Evolutionary conservation across 37 sponge, comb jelly and placozoan species (phyloP), one percentile per base, ranked within the genome.

Genomic region (Theonella swinhoei): DNA sequence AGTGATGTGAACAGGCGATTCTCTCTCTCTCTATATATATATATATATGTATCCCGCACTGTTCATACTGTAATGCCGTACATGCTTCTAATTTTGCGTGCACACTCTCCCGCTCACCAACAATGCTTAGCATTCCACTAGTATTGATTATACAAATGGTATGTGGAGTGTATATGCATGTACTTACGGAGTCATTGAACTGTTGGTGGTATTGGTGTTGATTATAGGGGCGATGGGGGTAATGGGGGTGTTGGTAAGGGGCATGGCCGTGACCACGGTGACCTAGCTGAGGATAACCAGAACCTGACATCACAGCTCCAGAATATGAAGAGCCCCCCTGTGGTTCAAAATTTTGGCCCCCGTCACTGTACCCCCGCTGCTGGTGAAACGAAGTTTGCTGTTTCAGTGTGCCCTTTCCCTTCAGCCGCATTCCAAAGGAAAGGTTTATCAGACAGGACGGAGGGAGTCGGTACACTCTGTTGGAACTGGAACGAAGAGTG

Each of bases 391-490:
- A 17, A 7, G 11, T 14, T 47, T 47, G 54, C 9, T 61, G 33
- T 31, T 41, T 65, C 5, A 14, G 54, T 7, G 66, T 68, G 22
- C 65, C 42, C 20, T 66, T 79, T 0, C 25, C 54, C 26, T 83
- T 39, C 22, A 85, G 80, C 62, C 90, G 36, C 69, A 67, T 89
- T 8, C 98, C 95, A 63, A 91, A 71, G 1, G 93, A 85, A 70
- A 97, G 47, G 76, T 95, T 95, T 63, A 97, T 63, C 42, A 97
- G 87, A 30, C 88, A 87, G 38, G 86, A 87, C 41, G 95, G 62
- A 2, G 83, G 86, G 60, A 95, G 80, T 11, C 78, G 78, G 77
- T 97, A 95, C 35, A 88, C 96, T 72, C 88, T 70, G 60, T 86
- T 85, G 40, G 85, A 65, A 24, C 87, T 81, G 66, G 89, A 88